phyloP scores from a whole-genome alignment of 2,888 invertebrate species.

The Scrobipalpa atriplicella region DNA sequence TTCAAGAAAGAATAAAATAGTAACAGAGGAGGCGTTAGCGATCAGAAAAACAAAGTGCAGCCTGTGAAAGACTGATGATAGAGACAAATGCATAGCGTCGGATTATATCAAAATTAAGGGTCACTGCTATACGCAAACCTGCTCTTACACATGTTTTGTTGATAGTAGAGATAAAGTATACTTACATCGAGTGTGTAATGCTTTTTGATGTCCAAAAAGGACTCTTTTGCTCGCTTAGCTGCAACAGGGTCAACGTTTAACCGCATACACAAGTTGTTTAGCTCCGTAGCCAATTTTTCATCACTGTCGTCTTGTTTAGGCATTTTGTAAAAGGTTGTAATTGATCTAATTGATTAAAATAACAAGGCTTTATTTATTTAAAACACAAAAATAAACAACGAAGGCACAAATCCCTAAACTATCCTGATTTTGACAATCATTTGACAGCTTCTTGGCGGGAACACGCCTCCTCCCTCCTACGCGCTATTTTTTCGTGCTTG shows the following conservation, averaged over 20 bases:
- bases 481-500: slow-evolving; percentile 46
- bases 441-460: slow-evolving; percentile 78
- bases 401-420: slow-evolving; percentile 53
- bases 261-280: slow-evolving; percentile 91
- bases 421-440: slow-evolving; percentile 63
- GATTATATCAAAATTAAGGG: background rate
- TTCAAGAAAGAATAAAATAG: background rate
- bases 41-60: background rate
- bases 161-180: slow-evolving; percentile 30
- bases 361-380: slow-evolving; percentile 41
- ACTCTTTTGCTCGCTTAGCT: slow-evolving; percentile 91
- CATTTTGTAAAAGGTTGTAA: slow-evolving; percentile 51
- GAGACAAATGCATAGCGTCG: background rate
- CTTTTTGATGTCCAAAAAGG: slow-evolving; percentile 90
- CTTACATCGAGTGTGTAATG: slow-evolving; percentile 94
- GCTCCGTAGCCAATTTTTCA: slow-evolving; percentile 83
- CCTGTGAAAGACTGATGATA: background rate
- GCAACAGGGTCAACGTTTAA: slow-evolving; percentile 94
- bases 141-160: background rate
- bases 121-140: background rate
- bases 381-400: slow-evolving; percentile 58
- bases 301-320: slow-evolving; percentile 81
- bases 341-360: slow-evolving; percentile 35
- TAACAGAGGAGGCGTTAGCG: background rate
- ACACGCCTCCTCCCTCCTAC: slow-evolving; percentile 60